These are phyloP conservation scores for Muraenolepis orangiensis DNA, from an alignment of 2,797 vertebrate genomes.

Conservation along the genomic window DNA sequence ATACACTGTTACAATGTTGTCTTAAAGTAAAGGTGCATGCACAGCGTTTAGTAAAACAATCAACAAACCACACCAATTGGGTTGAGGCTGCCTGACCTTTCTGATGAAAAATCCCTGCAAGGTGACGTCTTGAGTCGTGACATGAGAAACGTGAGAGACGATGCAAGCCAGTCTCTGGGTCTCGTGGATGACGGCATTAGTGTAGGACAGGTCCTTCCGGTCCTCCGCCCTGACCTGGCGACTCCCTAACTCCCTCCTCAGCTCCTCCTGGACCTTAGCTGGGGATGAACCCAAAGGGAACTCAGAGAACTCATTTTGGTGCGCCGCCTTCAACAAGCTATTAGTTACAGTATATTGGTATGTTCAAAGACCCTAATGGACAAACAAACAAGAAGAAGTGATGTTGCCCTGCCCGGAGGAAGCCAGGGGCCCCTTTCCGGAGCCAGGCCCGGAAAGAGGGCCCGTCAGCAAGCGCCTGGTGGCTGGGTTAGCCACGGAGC, in stretches of 20 bases:
- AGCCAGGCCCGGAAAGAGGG: no score
- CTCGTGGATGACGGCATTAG: background rate
- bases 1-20: background rate
- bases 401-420: no score
- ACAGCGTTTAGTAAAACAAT: no score
- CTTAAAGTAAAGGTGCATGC: no score
- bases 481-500: no score
- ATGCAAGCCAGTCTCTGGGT: background rate
- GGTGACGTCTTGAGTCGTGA: background rate
- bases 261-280: conserved; percentile 2
- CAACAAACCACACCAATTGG: background rate
- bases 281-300: background rate
- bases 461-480: no score
- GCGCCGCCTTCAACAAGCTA: background rate
- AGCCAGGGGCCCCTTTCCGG: no score
- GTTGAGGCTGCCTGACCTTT: background rate
- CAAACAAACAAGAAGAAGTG: no score
- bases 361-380: no score
- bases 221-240: background rate
- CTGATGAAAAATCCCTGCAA: background rate
- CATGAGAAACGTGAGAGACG: background rate
- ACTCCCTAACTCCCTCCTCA: background rate
- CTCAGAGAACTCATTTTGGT: background rate
- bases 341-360: background rate
- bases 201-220: background rate